phyloP scores from a whole-genome alignment of 2,113 vertebrate genomes.

The Phyllopteryx taeniolatus region DNA sequence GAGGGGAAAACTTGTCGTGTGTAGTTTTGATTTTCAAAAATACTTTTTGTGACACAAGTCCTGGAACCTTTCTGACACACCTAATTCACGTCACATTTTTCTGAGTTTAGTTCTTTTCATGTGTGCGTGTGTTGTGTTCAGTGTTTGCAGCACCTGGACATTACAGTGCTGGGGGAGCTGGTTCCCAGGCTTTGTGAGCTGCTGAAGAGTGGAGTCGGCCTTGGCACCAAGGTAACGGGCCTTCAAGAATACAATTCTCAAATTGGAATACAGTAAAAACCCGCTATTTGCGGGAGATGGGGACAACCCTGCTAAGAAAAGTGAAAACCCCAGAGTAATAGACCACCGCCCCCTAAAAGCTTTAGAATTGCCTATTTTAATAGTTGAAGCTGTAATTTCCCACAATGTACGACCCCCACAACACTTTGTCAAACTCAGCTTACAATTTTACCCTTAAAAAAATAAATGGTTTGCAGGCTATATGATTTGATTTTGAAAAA shows the following conservation, averaged over 20 bases:
- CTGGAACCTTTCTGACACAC: not conserved
- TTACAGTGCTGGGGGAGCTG: conserved; percentile 86
- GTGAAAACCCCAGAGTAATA: not conserved
- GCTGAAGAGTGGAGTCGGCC: conserved; percentile 90
- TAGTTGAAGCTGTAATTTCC: not conserved
- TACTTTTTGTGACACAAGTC: not conserved
- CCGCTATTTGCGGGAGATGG: no score
- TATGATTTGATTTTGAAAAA: no score
- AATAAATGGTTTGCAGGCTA: no score
- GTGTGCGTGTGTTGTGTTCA: conserved; percentile 55
- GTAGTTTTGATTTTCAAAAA: no score
- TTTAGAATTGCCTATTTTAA: not conserved
- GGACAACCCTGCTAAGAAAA: not conserved
- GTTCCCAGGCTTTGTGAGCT: conserved; percentile 91
- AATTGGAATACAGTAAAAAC: not conserved
- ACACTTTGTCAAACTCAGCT: no score
- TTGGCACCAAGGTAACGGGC: conserved; percentile 89
- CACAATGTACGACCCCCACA: not conserved
- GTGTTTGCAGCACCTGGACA: conserved; percentile 95
- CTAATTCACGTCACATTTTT: not conserved
- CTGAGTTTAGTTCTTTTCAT: not conserved
- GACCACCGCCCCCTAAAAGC: not conserved
- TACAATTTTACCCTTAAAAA: no score
- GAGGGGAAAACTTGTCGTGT: no score
- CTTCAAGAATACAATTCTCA: not conserved